Conservation (phyloP, 2,888 invertebrate species). For the Tortricodes alternella region DNA sequence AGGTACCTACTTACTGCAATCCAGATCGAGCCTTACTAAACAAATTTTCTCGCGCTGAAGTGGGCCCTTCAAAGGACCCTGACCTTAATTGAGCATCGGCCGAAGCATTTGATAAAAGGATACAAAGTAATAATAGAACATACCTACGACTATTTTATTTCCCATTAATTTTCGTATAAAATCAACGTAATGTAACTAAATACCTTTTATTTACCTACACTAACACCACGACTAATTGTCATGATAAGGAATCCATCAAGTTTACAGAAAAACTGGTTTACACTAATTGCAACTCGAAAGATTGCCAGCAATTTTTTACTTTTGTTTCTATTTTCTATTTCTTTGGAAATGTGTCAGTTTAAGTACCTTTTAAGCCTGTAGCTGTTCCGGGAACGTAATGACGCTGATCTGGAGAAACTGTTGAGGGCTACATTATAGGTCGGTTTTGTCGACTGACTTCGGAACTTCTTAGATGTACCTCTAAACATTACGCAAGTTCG, state of each 20-base stretch:
- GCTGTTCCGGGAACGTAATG: conserved; percentile 9
- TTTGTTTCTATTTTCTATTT: neutral
- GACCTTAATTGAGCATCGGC: conserved; percentile 12
- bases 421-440: conserved; percentile 12
- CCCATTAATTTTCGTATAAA: no score
- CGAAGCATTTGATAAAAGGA: neutral
- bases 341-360: neutral
- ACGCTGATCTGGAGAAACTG: conserved; percentile 12
- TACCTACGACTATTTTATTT: no score
- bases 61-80: neutral
- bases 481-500: conserved; percentile 2
- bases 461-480: neutral
- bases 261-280: no score
- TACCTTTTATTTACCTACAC: no score
- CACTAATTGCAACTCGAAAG: no score
- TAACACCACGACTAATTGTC: no score
- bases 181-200: no score
- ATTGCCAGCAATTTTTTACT: neutral
- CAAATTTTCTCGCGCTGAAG: neutral
- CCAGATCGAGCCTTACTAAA: neutral
- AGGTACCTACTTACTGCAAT: neutral
- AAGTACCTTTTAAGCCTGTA: conserved; percentile 14
- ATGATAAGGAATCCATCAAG: no score
- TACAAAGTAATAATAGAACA: no score
- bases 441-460: conserved; percentile 5